phyloP scores from a whole-genome alignment of 2,888 invertebrate species.

The Merodon equestris region DNA sequence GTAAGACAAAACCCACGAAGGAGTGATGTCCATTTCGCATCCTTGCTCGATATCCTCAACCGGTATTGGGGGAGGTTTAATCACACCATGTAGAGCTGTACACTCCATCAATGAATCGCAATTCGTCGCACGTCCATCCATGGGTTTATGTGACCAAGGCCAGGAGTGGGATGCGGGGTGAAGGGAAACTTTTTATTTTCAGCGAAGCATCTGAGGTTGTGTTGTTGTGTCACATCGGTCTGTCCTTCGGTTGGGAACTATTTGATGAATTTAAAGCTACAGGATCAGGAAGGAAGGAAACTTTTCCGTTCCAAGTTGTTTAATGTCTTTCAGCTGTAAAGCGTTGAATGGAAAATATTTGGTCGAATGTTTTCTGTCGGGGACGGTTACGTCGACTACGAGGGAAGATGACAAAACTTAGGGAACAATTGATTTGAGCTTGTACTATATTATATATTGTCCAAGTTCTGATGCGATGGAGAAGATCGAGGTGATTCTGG shows the following conservation, averaged over 20 bases:
- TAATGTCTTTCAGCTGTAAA: slow-evolving; percentile 4
- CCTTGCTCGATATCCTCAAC: neutral
- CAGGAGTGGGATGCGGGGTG: neutral
- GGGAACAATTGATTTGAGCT: slow-evolving; percentile 44
- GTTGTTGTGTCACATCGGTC: slow-evolving; percentile 14
- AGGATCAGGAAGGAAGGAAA: slow-evolving; percentile 56
- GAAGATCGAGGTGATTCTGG: too few relatives aligned
- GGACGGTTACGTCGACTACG: slow-evolving; percentile 2
- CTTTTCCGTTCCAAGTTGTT: slow-evolving; percentile 45
- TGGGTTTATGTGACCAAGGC: too few relatives aligned
- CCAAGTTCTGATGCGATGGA: slow-evolving; percentile 19
- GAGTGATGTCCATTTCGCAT: slow-evolving; percentile 19
- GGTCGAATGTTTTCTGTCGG: slow-evolving; percentile 28
- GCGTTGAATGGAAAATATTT: slow-evolving; percentile 1
- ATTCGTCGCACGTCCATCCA: slow-evolving; percentile 1
- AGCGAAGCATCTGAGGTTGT: slow-evolving; percentile 45
- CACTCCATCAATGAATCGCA: slow-evolving; percentile 27
- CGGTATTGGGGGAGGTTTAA: slow-evolving; percentile 11
- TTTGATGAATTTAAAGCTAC: slow-evolving; percentile 60
- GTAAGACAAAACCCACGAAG: neutral
- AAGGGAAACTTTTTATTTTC: slow-evolving; percentile 33
- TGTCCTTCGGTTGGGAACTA: slow-evolving; percentile 38
- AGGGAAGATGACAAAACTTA: slow-evolving; percentile 47
- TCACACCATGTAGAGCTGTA: slow-evolving; percentile 38
- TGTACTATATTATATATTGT: slow-evolving; percentile 40